A percentile compares a stretch with the other conserved stretches of the same genome.
Conservation (phyloP, 2,797 vertebrate genomes). For the Otus scops region DNA sequence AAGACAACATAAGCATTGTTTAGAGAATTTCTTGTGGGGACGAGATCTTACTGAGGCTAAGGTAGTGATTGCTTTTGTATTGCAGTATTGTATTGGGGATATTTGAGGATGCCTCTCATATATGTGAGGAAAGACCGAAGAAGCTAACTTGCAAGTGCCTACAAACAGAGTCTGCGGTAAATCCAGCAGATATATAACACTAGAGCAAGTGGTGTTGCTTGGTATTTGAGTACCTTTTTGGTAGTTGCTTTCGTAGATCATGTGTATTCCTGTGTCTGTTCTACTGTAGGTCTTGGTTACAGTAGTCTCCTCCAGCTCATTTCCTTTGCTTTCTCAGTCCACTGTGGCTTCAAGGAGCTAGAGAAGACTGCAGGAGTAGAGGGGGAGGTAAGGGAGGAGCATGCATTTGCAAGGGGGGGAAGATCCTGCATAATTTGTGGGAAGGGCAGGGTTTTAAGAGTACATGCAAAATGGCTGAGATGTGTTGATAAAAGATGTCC, state of each 20-base stretch:
- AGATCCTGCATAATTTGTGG: neutral
- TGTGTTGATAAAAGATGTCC: neutral
- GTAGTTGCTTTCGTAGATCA: neutral
- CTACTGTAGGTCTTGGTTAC: neutral
- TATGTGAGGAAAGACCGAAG: neutral
- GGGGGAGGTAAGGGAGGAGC: neutral
- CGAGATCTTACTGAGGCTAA: neutral
- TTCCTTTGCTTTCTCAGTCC: neutral
- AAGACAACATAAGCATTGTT: neutral
- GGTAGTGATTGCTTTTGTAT: neutral
- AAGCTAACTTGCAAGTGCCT: neutral
- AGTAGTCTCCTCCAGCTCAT: neutral
- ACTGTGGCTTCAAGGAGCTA: neutral
- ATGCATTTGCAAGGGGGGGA: neutral
- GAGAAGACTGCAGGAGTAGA: neutral
- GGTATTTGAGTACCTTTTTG: neutral
- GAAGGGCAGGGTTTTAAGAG: neutral
- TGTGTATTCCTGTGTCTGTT: neutral
- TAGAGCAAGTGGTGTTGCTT: neutral
- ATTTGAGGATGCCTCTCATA: neutral
- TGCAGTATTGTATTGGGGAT: neutral
- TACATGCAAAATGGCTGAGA: neutral
- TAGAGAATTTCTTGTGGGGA: neutral
- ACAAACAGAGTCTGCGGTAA: neutral
- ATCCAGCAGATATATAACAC: neutral